A percentile compares a stretch with the other conserved stretches of the same genome.
Conservation (phyloP, 1,140 invertebrate genomes). For the Drosophila arizonae region DNA sequence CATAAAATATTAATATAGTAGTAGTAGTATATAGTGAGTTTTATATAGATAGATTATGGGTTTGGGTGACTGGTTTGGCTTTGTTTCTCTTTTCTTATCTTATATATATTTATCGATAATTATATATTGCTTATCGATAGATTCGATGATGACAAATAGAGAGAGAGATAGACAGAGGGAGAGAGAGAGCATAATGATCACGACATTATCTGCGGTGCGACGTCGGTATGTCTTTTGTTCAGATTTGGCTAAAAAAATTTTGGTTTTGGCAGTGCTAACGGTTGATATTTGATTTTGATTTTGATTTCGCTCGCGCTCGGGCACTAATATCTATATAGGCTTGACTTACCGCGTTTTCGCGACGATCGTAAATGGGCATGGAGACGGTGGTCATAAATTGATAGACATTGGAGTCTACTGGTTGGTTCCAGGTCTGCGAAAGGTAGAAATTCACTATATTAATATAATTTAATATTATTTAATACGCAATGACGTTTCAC, state of each 20-base stretch:
- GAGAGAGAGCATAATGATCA: conserved; percentile 29
- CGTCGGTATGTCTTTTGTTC: conserved; percentile 39
- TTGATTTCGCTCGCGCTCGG: conserved; percentile 15
- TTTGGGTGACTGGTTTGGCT: conserved; percentile 7
- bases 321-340: background rate
- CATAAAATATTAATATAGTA: conserved; percentile 79
- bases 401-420: conserved; percentile 86
- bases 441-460: background rate
- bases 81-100: conserved; percentile 46
- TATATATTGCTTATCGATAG: conserved; percentile 33
- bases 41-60: conserved; percentile 62
- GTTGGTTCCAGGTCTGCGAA: conserved; percentile 86
- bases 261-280: conserved; percentile 56
- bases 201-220: conserved; percentile 29
- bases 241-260: conserved; percentile 53
- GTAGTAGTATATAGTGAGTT: conserved; percentile 72
- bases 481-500: conserved; percentile 26
- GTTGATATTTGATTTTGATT: conserved; percentile 46
- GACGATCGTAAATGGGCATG: conserved; percentile 94
- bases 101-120: conserved; percentile 26
- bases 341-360: conserved; percentile 89
- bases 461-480: background rate
- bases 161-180: background rate
- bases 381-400: conserved; percentile 95
- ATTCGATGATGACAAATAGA: conserved; percentile 19